phyloP scores from a whole-genome alignment of 2,113 vertebrate species.

The Chrysemys picta region DNA sequence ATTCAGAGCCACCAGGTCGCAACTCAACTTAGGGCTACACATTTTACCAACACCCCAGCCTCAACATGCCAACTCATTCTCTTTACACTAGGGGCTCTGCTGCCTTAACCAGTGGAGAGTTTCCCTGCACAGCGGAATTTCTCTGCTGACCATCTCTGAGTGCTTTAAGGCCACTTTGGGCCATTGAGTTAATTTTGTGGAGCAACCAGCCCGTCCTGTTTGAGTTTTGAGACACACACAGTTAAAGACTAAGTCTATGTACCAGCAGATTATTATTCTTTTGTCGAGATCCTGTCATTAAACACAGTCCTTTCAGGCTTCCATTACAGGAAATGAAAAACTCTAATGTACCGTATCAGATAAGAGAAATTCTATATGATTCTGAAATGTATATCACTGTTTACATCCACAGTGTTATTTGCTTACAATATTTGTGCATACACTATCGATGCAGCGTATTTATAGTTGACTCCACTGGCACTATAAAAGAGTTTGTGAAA shows the following conservation, averaged over 20 bases:
- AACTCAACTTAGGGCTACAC: not conserved
- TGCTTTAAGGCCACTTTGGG: not conserved
- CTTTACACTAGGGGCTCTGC: not conserved
- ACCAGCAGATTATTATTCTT: not conserved
- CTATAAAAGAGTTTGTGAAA: not conserved
- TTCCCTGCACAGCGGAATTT: rapidly evolving
- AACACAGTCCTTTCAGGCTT: not conserved
- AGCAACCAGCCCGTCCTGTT: rapidly evolving
- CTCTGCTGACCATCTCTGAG: not conserved
- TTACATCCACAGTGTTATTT: not conserved
- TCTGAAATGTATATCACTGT: not conserved
- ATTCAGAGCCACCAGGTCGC: not conserved
- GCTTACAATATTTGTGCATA: rapidly evolving
- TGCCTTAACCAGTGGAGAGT: not conserved
- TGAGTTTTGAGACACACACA: not conserved
- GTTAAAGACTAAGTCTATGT: not conserved
- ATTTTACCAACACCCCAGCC: not conserved
- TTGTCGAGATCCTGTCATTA: not conserved
- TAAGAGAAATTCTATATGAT: rapidly evolving
- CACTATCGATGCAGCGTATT: not conserved
- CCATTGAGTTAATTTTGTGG: not conserved
- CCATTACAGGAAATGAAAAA: not conserved
- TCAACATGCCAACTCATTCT: not conserved
- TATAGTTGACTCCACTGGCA: not conserved
- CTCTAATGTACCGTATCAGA: not conserved